These are phyloP conservation scores for Drosophila ironensis DNA, from an alignment of 1,140 invertebrate species.

Conservation along the genomic window DNA sequence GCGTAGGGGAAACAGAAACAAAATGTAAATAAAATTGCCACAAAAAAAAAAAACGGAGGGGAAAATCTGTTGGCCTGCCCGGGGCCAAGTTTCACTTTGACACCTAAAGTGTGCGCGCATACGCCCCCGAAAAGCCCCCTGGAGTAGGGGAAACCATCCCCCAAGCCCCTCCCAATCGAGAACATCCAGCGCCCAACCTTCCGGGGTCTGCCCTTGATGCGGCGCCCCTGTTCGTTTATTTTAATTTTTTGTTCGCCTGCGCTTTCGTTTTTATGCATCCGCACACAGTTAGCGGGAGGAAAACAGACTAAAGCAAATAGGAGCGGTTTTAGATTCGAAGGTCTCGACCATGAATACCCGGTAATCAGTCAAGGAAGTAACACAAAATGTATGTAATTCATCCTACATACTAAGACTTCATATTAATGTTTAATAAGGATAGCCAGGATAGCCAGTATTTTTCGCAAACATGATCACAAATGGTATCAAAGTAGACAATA, in stretches of 20 bases:
- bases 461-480: too few relatives aligned
- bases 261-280: conserved; percentile 41
- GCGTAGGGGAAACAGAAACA: conserved; percentile 41
- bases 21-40: conserved; percentile 77
- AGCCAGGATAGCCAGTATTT: too few relatives aligned
- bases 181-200: not conserved
- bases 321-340: too few relatives aligned
- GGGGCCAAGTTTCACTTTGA: conserved; percentile 62
- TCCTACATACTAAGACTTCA: too few relatives aligned
- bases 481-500: too few relatives aligned
- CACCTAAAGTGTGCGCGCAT: conserved; percentile 77
- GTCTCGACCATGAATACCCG: too few relatives aligned
- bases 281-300: conserved; percentile 3
- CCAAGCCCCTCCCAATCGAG: not conserved
- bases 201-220: conserved; percentile 34
- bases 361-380: too few relatives aligned
- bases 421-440: too few relatives aligned
- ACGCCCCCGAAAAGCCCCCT: conserved; percentile 36
- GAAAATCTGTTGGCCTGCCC: conserved; percentile 22
- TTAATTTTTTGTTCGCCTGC: conserved; percentile 75
- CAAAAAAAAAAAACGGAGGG: conserved; percentile 44
- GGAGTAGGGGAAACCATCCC: not conserved
- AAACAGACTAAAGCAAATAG: too few relatives aligned
- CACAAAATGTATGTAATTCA: too few relatives aligned
- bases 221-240: conserved; percentile 70